Evolutionary conservation across 2,113 vertebrate genomes (phyloP).

Genomic region (Ginglymostoma cirratum): DNA sequence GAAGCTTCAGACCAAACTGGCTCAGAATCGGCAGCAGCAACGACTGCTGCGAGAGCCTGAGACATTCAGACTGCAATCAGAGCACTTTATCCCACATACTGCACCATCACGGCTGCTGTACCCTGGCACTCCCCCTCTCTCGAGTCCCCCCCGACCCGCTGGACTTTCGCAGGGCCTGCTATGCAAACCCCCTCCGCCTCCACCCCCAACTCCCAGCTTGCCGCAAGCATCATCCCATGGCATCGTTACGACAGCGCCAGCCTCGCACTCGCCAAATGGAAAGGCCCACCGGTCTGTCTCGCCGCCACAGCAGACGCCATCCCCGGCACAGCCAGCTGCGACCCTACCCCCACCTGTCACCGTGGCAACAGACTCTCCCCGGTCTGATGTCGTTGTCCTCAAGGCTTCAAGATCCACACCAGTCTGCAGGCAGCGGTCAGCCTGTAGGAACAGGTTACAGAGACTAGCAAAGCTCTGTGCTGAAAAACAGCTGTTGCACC

Average conservation of each 20-base stretch:
- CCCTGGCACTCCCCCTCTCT: conserved; percentile 49
- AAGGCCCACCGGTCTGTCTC: conserved; percentile 54
- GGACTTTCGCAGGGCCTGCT: conserved; percentile 77
- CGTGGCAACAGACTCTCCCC: conserved; percentile 49
- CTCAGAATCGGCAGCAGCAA: conserved; percentile 72
- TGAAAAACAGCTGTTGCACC: conserved; percentile 76
- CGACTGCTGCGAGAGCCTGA: conserved; percentile 61
- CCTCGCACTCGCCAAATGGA: conserved; percentile 68
- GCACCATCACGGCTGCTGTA: conserved; percentile 51
- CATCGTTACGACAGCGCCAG: conserved; percentile 73
- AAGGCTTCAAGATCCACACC: conserved; percentile 80
- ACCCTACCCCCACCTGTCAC: conserved; percentile 49
- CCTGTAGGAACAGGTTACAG: conserved; percentile 84
- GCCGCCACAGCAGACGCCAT: conserved; percentile 49
- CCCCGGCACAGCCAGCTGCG: conserved; percentile 54
- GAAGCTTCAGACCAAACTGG: conserved; percentile 82
- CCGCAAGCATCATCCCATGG: conserved; percentile 72
- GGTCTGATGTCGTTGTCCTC: conserved; percentile 77
- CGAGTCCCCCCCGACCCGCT: conserved; percentile 52
- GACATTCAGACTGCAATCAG: conserved; percentile 78
- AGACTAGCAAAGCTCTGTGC: conserved; percentile 92
- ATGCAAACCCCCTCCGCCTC: conserved; percentile 92
- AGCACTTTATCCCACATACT: conserved; percentile 89
- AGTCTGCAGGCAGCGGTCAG: conserved; percentile 75
- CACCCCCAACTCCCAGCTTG: conserved; percentile 82